Evolutionary conservation across 1,140 invertebrate genomes (phyloP).

Genomic region (Drosophila parvula): DNA sequence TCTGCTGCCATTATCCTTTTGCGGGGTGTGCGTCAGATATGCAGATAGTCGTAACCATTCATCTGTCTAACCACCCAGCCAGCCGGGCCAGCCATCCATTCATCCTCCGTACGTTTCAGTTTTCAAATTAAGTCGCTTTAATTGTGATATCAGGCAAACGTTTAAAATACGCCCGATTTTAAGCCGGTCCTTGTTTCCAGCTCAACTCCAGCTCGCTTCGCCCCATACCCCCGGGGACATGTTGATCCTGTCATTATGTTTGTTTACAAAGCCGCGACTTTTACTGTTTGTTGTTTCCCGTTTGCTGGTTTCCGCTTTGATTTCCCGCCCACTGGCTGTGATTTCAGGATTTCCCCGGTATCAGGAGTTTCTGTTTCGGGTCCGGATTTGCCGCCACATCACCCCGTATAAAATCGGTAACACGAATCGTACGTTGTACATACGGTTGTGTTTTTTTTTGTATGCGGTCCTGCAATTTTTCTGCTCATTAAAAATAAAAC

Average conservation of each 20-base stretch:
- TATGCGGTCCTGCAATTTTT: constrained; percentile 27
- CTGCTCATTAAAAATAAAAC: constrained; percentile 55
- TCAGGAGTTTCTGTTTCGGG: constrained; percentile 27
- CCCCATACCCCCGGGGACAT: constrained; percentile 30
- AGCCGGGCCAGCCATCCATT: constrained; percentile 1
- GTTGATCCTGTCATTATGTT: constrained; percentile 78
- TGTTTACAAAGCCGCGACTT: constrained; percentile 80
- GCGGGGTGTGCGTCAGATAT: constrained; percentile 49
- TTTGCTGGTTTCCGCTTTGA: constrained; percentile 67
- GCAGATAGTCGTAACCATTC: constrained; percentile 16
- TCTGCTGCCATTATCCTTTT: constrained; percentile 39
- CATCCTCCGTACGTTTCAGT: constrained; percentile 54
- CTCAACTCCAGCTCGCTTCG: neutral
- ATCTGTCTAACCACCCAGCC: constrained; percentile 18
- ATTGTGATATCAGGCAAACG: constrained; percentile 82
- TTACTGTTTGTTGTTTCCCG: constrained; percentile 67
- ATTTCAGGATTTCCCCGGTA: constrained; percentile 4
- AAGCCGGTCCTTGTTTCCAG: constrained; percentile 44
- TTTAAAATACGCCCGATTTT: constrained; percentile 72
- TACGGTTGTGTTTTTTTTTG: constrained; percentile 14
- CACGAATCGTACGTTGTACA: neutral
- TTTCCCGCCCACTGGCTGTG: constrained; percentile 46
- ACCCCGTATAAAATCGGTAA: constrained; percentile 25
- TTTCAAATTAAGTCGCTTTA: constrained; percentile 83
- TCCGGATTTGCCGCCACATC: constrained; percentile 23